These are phyloP conservation scores for Teleogryllus occipitalis DNA, from an alignment of 1,140 invertebrate species.

Conservation along the genomic window DNA sequence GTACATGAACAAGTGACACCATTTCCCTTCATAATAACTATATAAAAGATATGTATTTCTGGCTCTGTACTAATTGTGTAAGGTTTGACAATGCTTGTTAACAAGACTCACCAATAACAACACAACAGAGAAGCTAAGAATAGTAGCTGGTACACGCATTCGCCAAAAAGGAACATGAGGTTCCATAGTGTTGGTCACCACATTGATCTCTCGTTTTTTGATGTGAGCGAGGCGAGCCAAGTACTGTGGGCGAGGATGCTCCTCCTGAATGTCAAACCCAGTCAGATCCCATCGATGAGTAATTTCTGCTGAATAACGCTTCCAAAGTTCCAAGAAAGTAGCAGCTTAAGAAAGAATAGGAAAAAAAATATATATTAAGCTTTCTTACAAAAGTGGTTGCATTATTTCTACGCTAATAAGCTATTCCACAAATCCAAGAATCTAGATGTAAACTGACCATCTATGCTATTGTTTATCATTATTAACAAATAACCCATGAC, in stretches of 20 bases:
- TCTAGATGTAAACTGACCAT: too few species aligned
- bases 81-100: neutral
- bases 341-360: constrained; percentile 49
- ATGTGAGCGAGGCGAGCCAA: constrained; percentile 61
- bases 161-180: constrained; percentile 83
- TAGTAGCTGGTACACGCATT: constrained; percentile 69
- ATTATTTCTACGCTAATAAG: too few species aligned
- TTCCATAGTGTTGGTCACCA: constrained; percentile 69
- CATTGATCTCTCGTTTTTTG: constrained; percentile 46
- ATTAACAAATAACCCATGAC: too few species aligned
- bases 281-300: constrained; percentile 87
- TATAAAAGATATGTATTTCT: neutral
- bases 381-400: too few species aligned
- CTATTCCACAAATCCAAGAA: too few species aligned
- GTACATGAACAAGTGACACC: too few species aligned
- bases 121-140: constrained; percentile 77
- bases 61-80: neutral
- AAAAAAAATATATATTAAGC: neutral
- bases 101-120: constrained; percentile 54
- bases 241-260: constrained; percentile 80
- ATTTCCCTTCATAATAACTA: neutral
- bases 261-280: constrained; percentile 75
- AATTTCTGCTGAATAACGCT: constrained; percentile 82
- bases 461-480: too few species aligned
- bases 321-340: constrained; percentile 90